Evolutionary conservation across 1,140 invertebrate species (phyloP).

Genomic region (Palaemon carinicauda): DNA sequence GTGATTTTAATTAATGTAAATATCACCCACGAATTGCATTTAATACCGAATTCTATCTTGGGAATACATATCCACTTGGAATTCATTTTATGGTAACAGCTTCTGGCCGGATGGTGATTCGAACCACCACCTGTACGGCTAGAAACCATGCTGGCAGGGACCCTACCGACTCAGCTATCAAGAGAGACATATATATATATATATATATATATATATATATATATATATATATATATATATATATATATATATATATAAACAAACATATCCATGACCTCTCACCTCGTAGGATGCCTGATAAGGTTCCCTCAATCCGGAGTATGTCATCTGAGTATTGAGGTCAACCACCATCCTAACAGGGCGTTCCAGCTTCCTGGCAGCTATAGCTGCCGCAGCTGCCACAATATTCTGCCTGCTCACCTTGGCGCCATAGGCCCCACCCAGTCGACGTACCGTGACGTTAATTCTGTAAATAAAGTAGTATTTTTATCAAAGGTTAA

Average conservation of each 20-base stretch:
- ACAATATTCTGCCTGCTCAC: slow-evolving; percentile 29
- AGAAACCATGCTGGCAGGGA: too few relatives aligned
- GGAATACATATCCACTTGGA: too few relatives aligned
- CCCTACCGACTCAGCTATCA: too few relatives aligned
- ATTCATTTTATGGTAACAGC: too few relatives aligned
- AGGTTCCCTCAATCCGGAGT: slow-evolving; percentile 34
- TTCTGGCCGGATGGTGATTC: too few relatives aligned
- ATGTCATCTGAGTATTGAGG: slow-evolving; percentile 28
- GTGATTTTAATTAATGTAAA: too few relatives aligned
- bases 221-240: too few relatives aligned
- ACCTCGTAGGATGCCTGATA: slow-evolving; percentile 42
- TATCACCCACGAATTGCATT: too few relatives aligned
- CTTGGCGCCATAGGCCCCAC: slow-evolving; percentile 57
- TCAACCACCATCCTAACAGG: slow-evolving; percentile 44
- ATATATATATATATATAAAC: neutral
- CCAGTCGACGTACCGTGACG: slow-evolving; percentile 45
- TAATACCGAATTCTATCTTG: too few relatives aligned
- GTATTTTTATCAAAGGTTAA: neutral
- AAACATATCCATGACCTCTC: neutral
- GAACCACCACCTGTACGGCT: too few relatives aligned
- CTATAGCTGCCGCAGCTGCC: slow-evolving; percentile 38
- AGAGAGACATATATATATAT: slow-evolving; percentile 47
- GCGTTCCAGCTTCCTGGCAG: slow-evolving; percentile 21
- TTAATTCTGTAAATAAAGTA: slow-evolving; percentile 40
- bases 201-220: too few relatives aligned